phyloP scores from a whole-genome alignment of 2,888 invertebrate species.

The Andrena haemorrhoa region DNA sequence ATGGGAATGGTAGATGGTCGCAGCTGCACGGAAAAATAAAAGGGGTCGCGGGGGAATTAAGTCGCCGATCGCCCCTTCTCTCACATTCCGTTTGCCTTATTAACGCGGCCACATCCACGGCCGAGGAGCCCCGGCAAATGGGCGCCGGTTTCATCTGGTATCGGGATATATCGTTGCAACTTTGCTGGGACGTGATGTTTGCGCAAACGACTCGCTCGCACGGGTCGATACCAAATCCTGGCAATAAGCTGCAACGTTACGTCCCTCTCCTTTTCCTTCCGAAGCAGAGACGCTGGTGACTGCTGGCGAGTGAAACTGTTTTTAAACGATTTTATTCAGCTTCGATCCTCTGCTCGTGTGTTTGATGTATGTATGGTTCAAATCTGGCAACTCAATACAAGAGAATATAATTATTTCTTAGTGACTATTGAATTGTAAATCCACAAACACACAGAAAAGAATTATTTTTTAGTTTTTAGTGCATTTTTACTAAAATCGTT shows the following conservation, averaged over 20 bases:
- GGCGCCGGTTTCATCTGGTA: not conserved
- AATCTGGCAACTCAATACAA: no score
- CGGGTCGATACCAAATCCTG: not conserved
- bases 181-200: slow-evolving; percentile 13
- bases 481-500: no score
- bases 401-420: no score
- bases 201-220: not conserved
- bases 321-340: no score
- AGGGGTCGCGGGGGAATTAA: slow-evolving; percentile 43
- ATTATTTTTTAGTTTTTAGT: no score
- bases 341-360: no score
- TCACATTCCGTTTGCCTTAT: slow-evolving; percentile 34
- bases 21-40: slow-evolving; percentile 60
- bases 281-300: not conserved
- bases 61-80: slow-evolving; percentile 18
- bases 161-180: not conserved
- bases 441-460: no score
- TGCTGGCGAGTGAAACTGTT: not conserved
- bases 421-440: no score
- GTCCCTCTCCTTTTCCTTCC: not conserved
- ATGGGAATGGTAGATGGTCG: slow-evolving; percentile 46
- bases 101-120: slow-evolving; percentile 12
- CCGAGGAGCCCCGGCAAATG: not conserved
- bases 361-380: no score
- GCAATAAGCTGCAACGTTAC: not conserved